A percentile compares a stretch with the other conserved stretches of the same genome.
These are phyloP conservation scores for Phthorimaea operculella DNA, from an alignment of 1,140 invertebrate genomes.

Conservation along the genomic window DNA sequence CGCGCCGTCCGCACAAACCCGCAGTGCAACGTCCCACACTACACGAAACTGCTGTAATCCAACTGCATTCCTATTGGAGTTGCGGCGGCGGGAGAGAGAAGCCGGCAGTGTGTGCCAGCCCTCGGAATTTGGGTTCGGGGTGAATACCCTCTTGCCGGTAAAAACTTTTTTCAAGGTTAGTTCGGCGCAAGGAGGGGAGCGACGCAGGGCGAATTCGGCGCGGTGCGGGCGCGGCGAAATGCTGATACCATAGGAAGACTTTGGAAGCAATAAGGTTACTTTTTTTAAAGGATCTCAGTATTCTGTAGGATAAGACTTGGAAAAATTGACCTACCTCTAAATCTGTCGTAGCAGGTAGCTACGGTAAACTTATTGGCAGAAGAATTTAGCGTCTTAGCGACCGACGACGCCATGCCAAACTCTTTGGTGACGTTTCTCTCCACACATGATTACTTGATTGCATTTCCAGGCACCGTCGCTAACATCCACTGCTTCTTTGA, in stretches of 20 bases:
- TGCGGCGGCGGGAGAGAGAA: conserved; percentile 30
- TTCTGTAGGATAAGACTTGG: too few relatives aligned
- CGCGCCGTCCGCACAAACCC: conserved; percentile 40
- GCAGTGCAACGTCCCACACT: conserved; percentile 28
- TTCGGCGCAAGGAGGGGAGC: conserved; percentile 51
- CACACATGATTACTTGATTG: too few relatives aligned
- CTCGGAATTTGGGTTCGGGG: conserved; percentile 62
- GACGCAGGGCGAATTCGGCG: conserved; percentile 43
- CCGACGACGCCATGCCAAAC: too few relatives aligned
- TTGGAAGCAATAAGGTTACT: too few relatives aligned
- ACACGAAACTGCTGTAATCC: conserved; percentile 10
- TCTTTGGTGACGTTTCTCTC: too few relatives aligned
- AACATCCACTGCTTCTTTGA: too few relatives aligned
- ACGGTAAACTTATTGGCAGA: too few relatives aligned
- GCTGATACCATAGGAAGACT: conserved; percentile 41
- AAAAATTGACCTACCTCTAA: too few relatives aligned
- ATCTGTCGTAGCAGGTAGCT: too few relatives aligned
- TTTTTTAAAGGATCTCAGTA: too few relatives aligned
- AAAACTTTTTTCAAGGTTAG: conserved; percentile 68
- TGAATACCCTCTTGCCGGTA: conserved; percentile 65
- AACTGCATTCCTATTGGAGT: conserved; percentile 44
- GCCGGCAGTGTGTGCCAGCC: conserved; percentile 46
- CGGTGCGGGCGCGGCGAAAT: conserved; percentile 56
- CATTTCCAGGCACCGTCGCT: too few relatives aligned
- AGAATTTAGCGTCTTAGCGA: too few relatives aligned